phyloP scores from a whole-genome alignment of 2,888 invertebrate genomes.

The Caenorhabditis japonica region DNA sequence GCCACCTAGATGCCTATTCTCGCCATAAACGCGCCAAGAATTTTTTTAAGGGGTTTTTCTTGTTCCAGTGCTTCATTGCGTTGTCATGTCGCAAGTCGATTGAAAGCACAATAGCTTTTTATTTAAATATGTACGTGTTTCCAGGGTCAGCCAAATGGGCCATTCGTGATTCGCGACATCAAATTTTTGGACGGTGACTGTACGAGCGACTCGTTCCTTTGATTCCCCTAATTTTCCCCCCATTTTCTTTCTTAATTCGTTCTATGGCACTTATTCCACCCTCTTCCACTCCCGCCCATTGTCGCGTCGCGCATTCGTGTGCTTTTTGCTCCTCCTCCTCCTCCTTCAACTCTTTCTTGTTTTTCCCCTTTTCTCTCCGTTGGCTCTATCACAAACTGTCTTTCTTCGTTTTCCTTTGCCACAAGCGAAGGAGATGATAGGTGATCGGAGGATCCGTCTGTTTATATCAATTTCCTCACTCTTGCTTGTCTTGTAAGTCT shows the following conservation, averaged over 20 bases:
- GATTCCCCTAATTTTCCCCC: constrained; percentile 5
- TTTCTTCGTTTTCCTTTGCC: too few relatives aligned
- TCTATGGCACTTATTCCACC: constrained; percentile 31
- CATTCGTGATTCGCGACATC: constrained; percentile 92
- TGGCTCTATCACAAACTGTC: constrained; percentile 41
- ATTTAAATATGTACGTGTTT: constrained; percentile 11
- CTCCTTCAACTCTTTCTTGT: not conserved
- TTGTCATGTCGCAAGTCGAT: too few relatives aligned
- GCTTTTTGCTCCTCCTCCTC: constrained; percentile 44
- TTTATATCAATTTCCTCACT: constrained; percentile 45
- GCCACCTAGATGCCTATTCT: too few relatives aligned
- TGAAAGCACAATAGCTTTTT: too few relatives aligned
- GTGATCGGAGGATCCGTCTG: constrained; percentile 26
- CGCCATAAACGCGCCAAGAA: too few relatives aligned
- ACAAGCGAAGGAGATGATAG: constrained; percentile 48
- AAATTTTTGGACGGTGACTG: constrained; percentile 81
- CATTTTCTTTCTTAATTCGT: constrained; percentile 21
- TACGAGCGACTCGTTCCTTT: constrained; percentile 78
- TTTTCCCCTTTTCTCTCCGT: constrained; percentile 9
- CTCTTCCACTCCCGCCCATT: constrained; percentile 16
- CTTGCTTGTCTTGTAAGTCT: constrained; percentile 50
- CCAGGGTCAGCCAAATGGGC: constrained; percentile 82
- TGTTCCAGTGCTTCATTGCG: too few relatives aligned
- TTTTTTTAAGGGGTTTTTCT: too few relatives aligned
- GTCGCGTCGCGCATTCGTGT: constrained; percentile 40